Evolutionary conservation across 2,113 vertebrate genomes (phyloP), one percentile per base, ranked within the genome.

Genomic region (Chrysochloris asiatica): DNA sequence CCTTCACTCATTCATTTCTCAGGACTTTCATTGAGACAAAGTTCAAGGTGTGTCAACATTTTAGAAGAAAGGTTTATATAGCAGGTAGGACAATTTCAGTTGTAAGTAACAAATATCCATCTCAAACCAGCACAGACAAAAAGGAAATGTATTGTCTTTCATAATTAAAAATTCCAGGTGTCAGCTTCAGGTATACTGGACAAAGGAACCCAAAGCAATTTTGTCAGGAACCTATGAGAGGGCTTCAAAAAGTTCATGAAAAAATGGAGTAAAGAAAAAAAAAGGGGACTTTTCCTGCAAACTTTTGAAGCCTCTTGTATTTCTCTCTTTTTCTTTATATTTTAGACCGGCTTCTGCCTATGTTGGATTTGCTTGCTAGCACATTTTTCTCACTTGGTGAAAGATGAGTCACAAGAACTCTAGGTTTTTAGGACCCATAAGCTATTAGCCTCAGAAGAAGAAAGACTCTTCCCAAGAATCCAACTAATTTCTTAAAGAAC

Each of bases 21-120:
- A 86, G 43, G 21, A 13, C 13, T 79, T 63, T 89, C 33, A 56
- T 83, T 79, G 73, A 84, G 45, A 61, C 26, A 52, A 76, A 81
- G 28, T 24, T 81, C 83, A 71, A 17, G 21, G 17, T 77, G 43
- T 38, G 61, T 78, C 81, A 79, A 73, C 16, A 30, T n/a, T 63
- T 88, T 78, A 86, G 63, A 78, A 91, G 79, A 79, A 82, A 89
- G 45, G 10, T 22, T 86, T 80, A n/a, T 67, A 80, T 30, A 71
- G 30, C 38, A 47, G 43, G 26, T 67, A 79, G 36, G 36, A 47
- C 2, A 30, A 65, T 86, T 41, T 89, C n/a, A 45, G 22, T 71
- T 92, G 69, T 24, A 88, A 73, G 69, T 71, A 90, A 87, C 3
- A 63, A 16, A 2, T 43, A 69, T 61, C 26, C 26, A 75, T 48